Conservation (phyloP, 1,140 invertebrate species). For the Drosophila sproati region DNA sequence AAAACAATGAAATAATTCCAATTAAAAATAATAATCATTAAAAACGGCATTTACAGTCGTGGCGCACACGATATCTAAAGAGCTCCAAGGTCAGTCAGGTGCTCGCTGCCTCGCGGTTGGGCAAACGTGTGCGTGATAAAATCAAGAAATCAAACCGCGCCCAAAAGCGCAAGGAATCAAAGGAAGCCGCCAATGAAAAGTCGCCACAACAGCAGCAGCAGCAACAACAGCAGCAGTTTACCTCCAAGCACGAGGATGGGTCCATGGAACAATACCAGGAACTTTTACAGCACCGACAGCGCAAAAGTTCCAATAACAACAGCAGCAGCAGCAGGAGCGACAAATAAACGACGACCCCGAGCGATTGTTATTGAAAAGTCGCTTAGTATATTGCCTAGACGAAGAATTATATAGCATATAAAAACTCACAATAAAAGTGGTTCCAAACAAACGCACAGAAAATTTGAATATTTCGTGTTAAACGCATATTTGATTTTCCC, state of each 20-base stretch:
- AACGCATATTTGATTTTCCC: slow-evolving; percentile 77
- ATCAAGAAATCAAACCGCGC: slow-evolving; percentile 86
- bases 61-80: slow-evolving; percentile 82
- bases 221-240: slow-evolving; percentile 44
- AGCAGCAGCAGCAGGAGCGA: slow-evolving; percentile 67
- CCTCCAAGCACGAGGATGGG: slow-evolving; percentile 79
- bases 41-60: slow-evolving; percentile 53
- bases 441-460: slow-evolving; percentile 45
- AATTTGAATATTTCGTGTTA: slow-evolving; percentile 83
- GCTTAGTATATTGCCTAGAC: slow-evolving; percentile 24
- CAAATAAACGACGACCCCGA: slow-evolving; percentile 49
- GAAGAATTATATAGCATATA: slow-evolving; percentile 52
- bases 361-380: slow-evolving; percentile 70
- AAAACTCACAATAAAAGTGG: slow-evolving; percentile 44
- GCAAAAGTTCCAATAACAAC: slow-evolving; percentile 64
- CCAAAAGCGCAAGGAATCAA: slow-evolving; percentile 54
- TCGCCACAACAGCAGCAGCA: slow-evolving; percentile 33
- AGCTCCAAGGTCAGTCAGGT: slow-evolving; percentile 87
- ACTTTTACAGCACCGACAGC: slow-evolving; percentile 72
- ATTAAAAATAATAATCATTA: background rate
- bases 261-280: slow-evolving; percentile 82
- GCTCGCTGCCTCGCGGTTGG: slow-evolving; percentile 85
- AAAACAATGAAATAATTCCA: background rate
- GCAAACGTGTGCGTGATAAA: slow-evolving; percentile 87
- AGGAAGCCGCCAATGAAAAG: slow-evolving; percentile 34